These are phyloP conservation scores for Epistrophe eligans DNA, from an alignment of 2,888 invertebrate genomes.

Conservation along the genomic window DNA sequence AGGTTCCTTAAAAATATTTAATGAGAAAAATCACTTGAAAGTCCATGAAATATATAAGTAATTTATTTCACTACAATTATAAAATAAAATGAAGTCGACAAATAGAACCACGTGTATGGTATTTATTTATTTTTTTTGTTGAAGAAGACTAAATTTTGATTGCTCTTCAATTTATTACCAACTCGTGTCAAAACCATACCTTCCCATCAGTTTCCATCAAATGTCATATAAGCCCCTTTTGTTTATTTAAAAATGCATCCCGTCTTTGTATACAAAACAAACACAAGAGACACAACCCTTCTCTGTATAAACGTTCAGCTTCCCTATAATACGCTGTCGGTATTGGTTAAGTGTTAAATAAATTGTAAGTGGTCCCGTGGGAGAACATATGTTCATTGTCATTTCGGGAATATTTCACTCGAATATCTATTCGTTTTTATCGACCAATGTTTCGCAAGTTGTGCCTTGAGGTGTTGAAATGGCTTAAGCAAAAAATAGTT, in stretches of 20 bases:
- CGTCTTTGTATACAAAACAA: conserved; percentile 4
- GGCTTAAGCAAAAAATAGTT: neutral
- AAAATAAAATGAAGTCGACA: neutral
- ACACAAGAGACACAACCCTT: conserved; percentile 12
- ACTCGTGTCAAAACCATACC: conserved; percentile 66
- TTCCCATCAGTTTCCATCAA: conserved; percentile 27
- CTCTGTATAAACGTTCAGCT: neutral
- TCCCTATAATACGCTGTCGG: conserved; percentile 24
- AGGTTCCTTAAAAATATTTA: too few species aligned
- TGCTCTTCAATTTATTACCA: conserved; percentile 61
- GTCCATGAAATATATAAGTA: neutral
- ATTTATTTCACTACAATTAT: neutral
- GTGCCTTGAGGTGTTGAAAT: conserved; percentile 18
- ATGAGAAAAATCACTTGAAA: neutral
- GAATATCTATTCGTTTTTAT: conserved; percentile 36
- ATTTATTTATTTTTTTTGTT: neutral
- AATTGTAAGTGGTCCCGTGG: conserved; percentile 69
- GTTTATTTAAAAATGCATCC: conserved; percentile 70
- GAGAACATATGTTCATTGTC: conserved; percentile 71
- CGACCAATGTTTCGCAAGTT: conserved; percentile 54
- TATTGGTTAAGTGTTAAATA: conserved; percentile 67
- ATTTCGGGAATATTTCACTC: conserved; percentile 38
- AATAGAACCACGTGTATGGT: conserved; percentile 19
- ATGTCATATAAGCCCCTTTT: conserved; percentile 55
- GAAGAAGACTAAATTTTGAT: neutral